Conservation (phyloP, 2,888 invertebrate genomes). For the Chrysolina haemoptera region DNA sequence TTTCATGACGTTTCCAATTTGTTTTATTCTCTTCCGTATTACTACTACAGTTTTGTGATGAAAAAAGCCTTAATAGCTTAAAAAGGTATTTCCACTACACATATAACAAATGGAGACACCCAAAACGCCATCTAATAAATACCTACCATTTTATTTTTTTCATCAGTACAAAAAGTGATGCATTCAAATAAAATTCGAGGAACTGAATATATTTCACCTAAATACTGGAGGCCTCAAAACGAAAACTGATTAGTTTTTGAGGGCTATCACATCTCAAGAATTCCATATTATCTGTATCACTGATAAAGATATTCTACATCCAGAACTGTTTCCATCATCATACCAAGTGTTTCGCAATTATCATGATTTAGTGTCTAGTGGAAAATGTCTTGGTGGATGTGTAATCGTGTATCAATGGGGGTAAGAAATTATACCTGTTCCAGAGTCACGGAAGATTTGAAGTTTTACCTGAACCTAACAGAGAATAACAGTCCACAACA, state of each 20-base stretch:
- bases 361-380: constrained; percentile 12
- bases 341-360: constrained; percentile 22
- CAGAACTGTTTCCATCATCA: constrained; percentile 26
- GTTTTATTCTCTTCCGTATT: no score
- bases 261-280: constrained; percentile 15
- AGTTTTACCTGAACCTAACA: constrained; percentile 1
- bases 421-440: not conserved
- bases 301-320: constrained; percentile 4
- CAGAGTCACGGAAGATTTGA: constrained; percentile 8
- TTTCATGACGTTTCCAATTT: not conserved
- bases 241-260: constrained; percentile 16
- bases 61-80: no score
- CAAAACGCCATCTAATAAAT: no score
- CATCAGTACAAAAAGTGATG: no score
- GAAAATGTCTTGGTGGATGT: constrained; percentile 15
- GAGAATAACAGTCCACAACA: constrained; percentile 13
- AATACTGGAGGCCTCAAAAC: constrained; percentile 24
- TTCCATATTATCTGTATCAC: constrained; percentile 20
- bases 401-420: not conserved
- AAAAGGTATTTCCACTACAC: no score
- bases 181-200: constrained; percentile 3
- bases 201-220: constrained; percentile 19
- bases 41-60: no score
- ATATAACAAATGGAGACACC: no score
- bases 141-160: no score